phyloP scores from a whole-genome alignment of 37 sponge, comb jelly and placozoan genomes.

The Halichondria panicea region DNA sequence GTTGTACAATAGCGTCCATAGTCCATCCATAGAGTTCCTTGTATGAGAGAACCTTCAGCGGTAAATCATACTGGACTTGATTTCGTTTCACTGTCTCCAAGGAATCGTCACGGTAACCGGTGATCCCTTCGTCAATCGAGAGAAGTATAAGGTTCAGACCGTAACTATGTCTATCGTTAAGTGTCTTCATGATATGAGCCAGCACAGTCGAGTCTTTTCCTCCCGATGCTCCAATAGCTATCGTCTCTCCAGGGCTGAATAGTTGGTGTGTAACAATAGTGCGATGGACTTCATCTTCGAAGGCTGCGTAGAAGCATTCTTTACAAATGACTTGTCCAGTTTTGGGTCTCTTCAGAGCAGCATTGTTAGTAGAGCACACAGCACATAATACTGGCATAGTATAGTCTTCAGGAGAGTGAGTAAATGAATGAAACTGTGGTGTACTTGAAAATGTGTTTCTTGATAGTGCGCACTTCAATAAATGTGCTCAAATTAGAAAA shows the following conservation, averaged over 20 bases:
- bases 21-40: conserved; percentile 99
- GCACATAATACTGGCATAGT: conserved; percentile 65
- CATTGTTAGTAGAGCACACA: conserved; percentile 56
- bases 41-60: conserved; percentile 94
- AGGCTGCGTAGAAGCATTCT: conserved; percentile 85
- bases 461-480: no score
- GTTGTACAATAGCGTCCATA: conserved; percentile 96
- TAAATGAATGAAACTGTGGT: no score
- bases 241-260: conserved; percentile 82
- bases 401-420: no score
- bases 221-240: conserved; percentile 93
- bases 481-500: no score
- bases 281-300: conserved; percentile 92
- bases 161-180: conserved; percentile 91
- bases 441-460: no score
- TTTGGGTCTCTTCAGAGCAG: conserved; percentile 92
- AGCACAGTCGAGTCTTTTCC: conserved; percentile 99
- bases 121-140: conserved; percentile 97
- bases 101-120: conserved; percentile 98
- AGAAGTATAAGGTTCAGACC: conserved; percentile 85
- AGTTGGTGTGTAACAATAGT: conserved; percentile 73
- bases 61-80: conserved; percentile 79
- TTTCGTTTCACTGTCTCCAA: conserved; percentile 95
- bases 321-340: conserved; percentile 86
- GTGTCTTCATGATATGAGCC: conserved; percentile 85